phyloP scores from a whole-genome alignment of 2,888 invertebrate genomes.

The Junonia oenone region DNA sequence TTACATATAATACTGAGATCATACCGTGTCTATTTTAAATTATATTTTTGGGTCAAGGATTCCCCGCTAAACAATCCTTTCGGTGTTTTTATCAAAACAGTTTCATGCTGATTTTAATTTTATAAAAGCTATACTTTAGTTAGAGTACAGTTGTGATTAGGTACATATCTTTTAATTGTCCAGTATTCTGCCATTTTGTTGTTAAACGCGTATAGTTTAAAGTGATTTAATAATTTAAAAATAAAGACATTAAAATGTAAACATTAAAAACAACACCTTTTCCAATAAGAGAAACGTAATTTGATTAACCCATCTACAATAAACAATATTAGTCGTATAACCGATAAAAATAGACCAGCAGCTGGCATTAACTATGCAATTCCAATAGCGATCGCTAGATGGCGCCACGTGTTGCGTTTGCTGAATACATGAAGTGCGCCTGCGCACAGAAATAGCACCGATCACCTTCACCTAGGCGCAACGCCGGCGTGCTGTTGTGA shows the following conservation, averaged over 20 bases:
- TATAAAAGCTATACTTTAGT: not conserved
- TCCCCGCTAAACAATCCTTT: slow-evolving; percentile 40
- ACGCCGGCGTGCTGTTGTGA: slow-evolving; percentile 46
- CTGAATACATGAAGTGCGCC: slow-evolving; percentile 43
- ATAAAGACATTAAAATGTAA: not conserved
- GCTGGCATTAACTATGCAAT: slow-evolving; percentile 54
- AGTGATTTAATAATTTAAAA: not conserved
- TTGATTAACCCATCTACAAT: slow-evolving; percentile 32
- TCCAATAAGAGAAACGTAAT: slow-evolving; percentile 24
- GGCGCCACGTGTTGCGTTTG: slow-evolving; percentile 55
- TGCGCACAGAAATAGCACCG: slow-evolving; percentile 71
- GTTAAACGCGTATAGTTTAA: no score
- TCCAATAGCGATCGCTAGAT: slow-evolving; percentile 57
- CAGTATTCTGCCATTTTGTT: not conserved
- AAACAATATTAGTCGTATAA: slow-evolving; percentile 43
- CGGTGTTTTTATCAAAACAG: not conserved
- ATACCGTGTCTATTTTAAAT: slow-evolving; percentile 70
- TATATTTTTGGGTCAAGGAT: slow-evolving; percentile 73
- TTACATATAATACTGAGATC: slow-evolving; percentile 55
- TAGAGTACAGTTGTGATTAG: no score
- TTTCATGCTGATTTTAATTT: not conserved
- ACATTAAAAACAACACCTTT: not conserved
- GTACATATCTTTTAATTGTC: no score
- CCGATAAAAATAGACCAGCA: slow-evolving; percentile 65
- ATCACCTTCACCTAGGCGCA: slow-evolving; percentile 76